Percentiles rank a stretch among this genome's conserved stretches.
phyloP scores from a whole-genome alignment of 2,797 vertebrate species.

The Paguma larvata region DNA sequence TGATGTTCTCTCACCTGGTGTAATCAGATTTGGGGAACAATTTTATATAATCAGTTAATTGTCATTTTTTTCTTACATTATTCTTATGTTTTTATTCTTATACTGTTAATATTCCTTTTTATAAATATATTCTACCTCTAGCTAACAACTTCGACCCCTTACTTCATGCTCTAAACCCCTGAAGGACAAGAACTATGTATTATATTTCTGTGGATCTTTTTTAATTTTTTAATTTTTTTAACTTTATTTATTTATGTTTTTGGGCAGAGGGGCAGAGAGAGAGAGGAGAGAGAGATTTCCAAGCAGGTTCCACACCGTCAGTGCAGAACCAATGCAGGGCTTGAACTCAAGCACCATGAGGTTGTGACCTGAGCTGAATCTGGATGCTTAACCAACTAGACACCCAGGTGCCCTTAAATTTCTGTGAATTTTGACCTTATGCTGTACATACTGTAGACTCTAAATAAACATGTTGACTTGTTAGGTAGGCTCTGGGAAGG shows the following conservation, averaged over 20 bases:
- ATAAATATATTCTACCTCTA: not conserved
- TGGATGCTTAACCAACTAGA: no score
- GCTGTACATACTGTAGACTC: not conserved
- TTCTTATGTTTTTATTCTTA: not conserved
- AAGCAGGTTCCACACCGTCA: no score
- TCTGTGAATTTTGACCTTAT: not conserved
- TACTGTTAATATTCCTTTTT: not conserved
- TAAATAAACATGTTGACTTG: not conserved
- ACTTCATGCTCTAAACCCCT: not conserved
- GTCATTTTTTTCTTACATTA: not conserved
- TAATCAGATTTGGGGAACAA: not conserved
- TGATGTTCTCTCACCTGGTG: not conserved
- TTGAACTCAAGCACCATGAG: no score
- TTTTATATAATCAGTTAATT: not conserved
- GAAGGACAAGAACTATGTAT: not conserved
- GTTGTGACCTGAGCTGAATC: no score
- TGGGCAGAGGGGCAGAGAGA: no score
- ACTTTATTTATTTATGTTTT: no score
- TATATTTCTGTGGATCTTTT: not conserved
- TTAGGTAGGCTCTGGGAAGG: not conserved
- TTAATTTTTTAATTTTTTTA: no score
- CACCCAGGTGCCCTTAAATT: not conserved
- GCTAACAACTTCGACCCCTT: fast-evolving
- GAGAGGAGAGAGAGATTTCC: no score
- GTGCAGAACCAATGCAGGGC: no score